phyloP scores from a whole-genome alignment of 92 coral and sea anemone genomes.

The Nematostella vectensis region DNA sequence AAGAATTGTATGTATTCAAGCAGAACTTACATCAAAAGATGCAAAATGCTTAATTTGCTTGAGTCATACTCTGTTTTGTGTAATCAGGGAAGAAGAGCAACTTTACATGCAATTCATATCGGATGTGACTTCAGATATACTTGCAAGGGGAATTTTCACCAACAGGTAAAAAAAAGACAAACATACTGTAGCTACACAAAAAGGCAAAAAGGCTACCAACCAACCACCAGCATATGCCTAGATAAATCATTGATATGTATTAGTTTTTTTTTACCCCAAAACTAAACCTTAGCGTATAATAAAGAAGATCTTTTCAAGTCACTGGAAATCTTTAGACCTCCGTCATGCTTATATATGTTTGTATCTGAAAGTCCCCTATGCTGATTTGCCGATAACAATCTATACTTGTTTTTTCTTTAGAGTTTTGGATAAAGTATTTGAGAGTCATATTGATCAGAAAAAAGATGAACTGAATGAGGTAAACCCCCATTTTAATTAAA shows the following conservation, averaged over 20 bases:
- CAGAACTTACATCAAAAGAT: too few relatives aligned
- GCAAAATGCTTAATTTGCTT: too few relatives aligned
- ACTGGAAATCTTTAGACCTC: too few relatives aligned
- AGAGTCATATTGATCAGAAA: constrained; percentile 70
- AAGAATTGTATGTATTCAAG: too few relatives aligned
- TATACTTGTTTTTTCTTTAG: too few relatives aligned
- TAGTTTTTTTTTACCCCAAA: background rate
- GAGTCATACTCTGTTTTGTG: too few relatives aligned
- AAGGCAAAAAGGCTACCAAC: background rate
- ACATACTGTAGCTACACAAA: background rate
- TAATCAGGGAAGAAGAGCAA: constrained; percentile 80
- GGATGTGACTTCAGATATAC: constrained; percentile 71
- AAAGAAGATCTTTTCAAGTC: too few relatives aligned
- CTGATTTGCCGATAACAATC: too few relatives aligned
- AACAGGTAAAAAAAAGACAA: constrained; percentile 33
- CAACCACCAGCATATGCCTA: background rate
- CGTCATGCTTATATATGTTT: too few relatives aligned
- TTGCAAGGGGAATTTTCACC: constrained; percentile 74
- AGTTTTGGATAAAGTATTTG: constrained; percentile 75
- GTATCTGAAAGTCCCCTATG: too few relatives aligned
- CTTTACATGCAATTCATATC: constrained; percentile 70
- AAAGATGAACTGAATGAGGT: constrained; percentile 75
- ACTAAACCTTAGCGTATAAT: too few relatives aligned
- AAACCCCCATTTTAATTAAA: too few relatives aligned
- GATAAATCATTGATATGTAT: background rate